These are phyloP conservation scores for Apostichopus leukothele DNA, from an alignment of 53 echinoderm and acorn worm species.

Conservation along the genomic window DNA sequence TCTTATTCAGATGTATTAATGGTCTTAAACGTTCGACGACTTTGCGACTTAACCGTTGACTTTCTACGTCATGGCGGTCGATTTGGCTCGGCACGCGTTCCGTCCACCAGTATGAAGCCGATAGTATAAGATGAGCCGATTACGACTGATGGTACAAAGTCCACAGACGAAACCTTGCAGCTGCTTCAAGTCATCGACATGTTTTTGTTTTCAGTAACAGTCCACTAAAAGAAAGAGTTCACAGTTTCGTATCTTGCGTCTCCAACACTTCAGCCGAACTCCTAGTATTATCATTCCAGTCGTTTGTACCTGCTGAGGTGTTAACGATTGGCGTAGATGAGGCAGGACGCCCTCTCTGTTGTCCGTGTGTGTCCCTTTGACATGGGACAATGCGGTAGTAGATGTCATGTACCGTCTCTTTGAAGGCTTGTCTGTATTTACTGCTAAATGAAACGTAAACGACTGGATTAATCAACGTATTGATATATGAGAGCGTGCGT, in stretches of 20 bases:
- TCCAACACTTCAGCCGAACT: conserved; percentile 11
- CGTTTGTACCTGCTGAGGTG: conserved; percentile 28
- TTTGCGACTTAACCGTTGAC: no score
- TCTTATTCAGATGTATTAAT: no score
- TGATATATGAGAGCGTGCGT: conserved; percentile 64
- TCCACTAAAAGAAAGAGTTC: background rate
- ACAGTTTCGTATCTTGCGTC: conserved; percentile 38
- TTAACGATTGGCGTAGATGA: conserved; percentile 1
- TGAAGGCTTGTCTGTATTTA: conserved; percentile 67
- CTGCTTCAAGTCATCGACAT: no score
- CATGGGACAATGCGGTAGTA: conserved; percentile 3
- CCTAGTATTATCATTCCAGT: conserved; percentile 42
- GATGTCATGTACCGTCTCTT: conserved; percentile 47
- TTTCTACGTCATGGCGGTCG: no score
- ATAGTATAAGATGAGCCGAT: no score
- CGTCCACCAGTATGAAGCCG: no score
- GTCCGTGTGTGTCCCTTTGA: background rate
- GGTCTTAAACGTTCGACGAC: no score
- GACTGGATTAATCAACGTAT: conserved; percentile 69
- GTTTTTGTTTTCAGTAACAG: no score
- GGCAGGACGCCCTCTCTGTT: conserved; percentile 3
- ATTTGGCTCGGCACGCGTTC: no score
- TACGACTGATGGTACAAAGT: no score
- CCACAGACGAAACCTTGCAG: no score
- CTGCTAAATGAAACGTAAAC: conserved; percentile 71